Evolutionary conservation across 2,797 vertebrate genomes (phyloP).

Genomic region (Brotula barbata): DNA sequence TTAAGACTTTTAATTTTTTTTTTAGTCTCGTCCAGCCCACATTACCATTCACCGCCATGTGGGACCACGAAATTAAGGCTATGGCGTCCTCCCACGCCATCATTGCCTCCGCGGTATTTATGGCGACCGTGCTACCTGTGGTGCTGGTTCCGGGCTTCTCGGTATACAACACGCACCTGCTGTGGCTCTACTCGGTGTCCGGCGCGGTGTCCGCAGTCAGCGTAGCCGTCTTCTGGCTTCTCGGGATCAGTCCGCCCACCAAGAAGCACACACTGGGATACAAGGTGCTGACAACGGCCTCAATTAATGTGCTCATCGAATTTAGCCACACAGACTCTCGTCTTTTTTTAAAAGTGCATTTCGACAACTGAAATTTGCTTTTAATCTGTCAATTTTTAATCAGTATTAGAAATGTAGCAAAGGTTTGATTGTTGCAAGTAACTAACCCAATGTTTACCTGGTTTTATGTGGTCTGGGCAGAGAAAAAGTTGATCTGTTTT

Average conservation of each 20-base stretch:
- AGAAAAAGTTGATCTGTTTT: too few relatives aligned
- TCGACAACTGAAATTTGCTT: too few relatives aligned
- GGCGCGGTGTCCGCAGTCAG: constrained; percentile 78
- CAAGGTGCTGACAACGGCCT: constrained; percentile 77
- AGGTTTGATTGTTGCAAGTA: too few relatives aligned
- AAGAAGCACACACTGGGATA: constrained; percentile 86
- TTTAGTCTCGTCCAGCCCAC: background rate
- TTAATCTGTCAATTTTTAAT: too few relatives aligned
- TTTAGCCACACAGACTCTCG: too few relatives aligned
- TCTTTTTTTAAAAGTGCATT: too few relatives aligned
- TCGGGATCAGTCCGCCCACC: constrained; percentile 81
- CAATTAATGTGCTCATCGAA: background rate
- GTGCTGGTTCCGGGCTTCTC: constrained; percentile 84
- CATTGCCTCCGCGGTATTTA: constrained; percentile 77
- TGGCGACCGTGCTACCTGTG: constrained; percentile 80
- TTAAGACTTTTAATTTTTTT: background rate
- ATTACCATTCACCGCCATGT: constrained; percentile 75
- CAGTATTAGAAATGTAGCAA: too few relatives aligned
- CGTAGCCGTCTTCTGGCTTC: constrained; percentile 82
- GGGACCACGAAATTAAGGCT: constrained; percentile 85
- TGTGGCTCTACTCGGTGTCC: constrained; percentile 88
- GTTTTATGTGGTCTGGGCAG: too few relatives aligned
- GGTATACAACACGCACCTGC: constrained; percentile 85
- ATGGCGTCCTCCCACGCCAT: constrained; percentile 86
- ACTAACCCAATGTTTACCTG: too few relatives aligned